Evolutionary conservation across 2,888 invertebrate genomes (phyloP).

Genomic region (Dermolepida albohirtum): DNA sequence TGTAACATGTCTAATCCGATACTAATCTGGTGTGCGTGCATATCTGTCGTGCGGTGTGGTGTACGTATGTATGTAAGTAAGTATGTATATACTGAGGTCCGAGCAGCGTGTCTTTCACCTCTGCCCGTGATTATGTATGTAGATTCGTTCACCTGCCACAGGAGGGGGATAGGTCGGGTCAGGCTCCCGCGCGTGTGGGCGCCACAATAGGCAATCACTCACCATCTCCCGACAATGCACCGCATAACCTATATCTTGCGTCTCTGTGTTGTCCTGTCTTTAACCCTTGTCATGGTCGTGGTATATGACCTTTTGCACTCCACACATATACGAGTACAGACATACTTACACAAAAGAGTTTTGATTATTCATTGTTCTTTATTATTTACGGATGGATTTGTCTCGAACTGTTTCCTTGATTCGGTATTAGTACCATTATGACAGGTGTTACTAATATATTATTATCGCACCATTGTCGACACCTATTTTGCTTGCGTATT

Average conservation of each 20-base stretch:
- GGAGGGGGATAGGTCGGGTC: slow-evolving; percentile 56
- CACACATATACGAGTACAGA: background rate
- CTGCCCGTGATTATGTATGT: slow-evolving; percentile 55
- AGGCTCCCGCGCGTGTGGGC: slow-evolving; percentile 60
- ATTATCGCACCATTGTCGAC: background rate
- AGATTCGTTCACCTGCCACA: slow-evolving; percentile 57
- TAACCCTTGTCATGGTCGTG: slow-evolving; percentile 40
- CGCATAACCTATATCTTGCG: slow-evolving; percentile 51
- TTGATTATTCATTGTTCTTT: slow-evolving; percentile 27
- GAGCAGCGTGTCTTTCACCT: slow-evolving; percentile 54
- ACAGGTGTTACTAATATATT: background rate
- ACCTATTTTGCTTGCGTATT: background rate
- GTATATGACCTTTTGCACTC: slow-evolving; percentile 38
- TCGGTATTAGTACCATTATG: background rate
- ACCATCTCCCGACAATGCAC: slow-evolving; percentile 56
- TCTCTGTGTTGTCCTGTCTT: slow-evolving; percentile 35
- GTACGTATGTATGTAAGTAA: too few species aligned
- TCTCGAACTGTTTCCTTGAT: slow-evolving; percentile 9
- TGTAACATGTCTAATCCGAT: slow-evolving; percentile 9
- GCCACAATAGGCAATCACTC: slow-evolving; percentile 62
- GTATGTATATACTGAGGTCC: background rate
- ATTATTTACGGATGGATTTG: slow-evolving; percentile 12
- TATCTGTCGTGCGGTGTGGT: slow-evolving; percentile 13
- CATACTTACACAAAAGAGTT: background rate
- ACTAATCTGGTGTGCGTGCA: slow-evolving; percentile 22